Base-by-base conservation (phyloP, 2,113 vertebrate genomes). In the Corythaixoides concolor region DNA sequence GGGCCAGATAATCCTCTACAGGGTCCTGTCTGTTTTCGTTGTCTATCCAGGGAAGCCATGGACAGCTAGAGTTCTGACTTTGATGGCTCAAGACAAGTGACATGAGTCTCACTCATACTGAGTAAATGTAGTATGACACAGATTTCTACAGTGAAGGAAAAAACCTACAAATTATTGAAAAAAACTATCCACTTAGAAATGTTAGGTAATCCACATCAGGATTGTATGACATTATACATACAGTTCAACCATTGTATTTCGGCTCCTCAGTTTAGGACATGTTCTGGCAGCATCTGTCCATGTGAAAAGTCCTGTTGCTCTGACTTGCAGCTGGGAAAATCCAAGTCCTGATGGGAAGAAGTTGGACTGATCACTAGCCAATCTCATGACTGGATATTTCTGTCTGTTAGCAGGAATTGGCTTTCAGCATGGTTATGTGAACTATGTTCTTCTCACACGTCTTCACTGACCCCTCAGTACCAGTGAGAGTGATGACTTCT, bases 391-490 rank as follows among this genome's bases (percentile, higher is more conserved):
- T 52, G 55, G 17, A 18, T 37, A 52, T 50, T 64, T 16, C 15
- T 63, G 8, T 68, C 50, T 70, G 15, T 59, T 56, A 52, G 12
- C 26, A 87, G 85, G 28, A 87, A n/a, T 0, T 53, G 26, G 7
- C 20, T 88, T 78, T 78, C 55, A 60, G 15, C 5, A 6, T 39
- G 28, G 7, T 69, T 84, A 24, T 28, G 18, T 39, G 30, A 60
- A n/a, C 33, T 64, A 1, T 28, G 11, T 50, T 85, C 41, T 63
- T 45, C 49, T 80, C 0, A 0, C 8, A 15, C 1, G 1, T 52
- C 26, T 73, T 50, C 28, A 35, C 8, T 50, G 3, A 2, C 15
- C 11, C 28, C 37, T 63, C 26, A 22, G 11, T 64, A n/a, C 33
- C 15, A 17, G 32, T 27, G 39, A 49, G 22, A 75, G 6, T 27